Base-by-base conservation (phyloP, 2,113 vertebrate species). In the Sarotherodon lohbergeri region DNA sequence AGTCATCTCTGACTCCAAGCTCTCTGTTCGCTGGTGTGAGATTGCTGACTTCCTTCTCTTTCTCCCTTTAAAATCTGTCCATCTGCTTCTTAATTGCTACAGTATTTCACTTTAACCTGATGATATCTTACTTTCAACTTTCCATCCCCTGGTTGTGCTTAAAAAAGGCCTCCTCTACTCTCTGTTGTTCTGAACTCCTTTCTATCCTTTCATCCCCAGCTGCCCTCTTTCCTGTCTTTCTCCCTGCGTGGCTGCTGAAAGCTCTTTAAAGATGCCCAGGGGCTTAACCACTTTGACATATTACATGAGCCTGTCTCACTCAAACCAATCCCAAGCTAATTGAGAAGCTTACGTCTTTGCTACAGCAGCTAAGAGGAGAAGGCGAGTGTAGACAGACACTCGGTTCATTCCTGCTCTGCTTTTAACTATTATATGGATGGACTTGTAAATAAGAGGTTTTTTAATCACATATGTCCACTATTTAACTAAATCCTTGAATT, bases 271-370 rank as follows among this genome's bases (percentile, higher is more conserved):
- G 94, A 93, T 85, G 93, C 93, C 93, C 81, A 7, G 71, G 84
- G 93, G 92, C 93, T 96, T 94, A 95, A 94, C 93, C 93, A 95
- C 93, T 95, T 92, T 94, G 93, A 95, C 94, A 93, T 95, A 95
- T 96, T 94, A 94, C 94, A 96, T 84, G 85, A 91, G 93, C 91
- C 90, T 93, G 94, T 94, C 93, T 91, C 92, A 94, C 91, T 95
- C 94, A 95, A 93, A 95, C 90, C 93, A 91, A 93, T 94, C 95
- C 92, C 88, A 90, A 95, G 94, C 91, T 94, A 95, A 94, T 94
- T 93, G 93, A 94, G 93, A 81, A 90, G 94, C 91, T 95, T 94
- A 95, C 39, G 22, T 88, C 90, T 92, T 93, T 89, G 76, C 92
- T 90, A 82, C 86, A 90, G 90, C 87, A n/a, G 93, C 93, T 88